Conservation (phyloP, 2,797 vertebrate genomes). For the Philypnodon macrostomus region DNA sequence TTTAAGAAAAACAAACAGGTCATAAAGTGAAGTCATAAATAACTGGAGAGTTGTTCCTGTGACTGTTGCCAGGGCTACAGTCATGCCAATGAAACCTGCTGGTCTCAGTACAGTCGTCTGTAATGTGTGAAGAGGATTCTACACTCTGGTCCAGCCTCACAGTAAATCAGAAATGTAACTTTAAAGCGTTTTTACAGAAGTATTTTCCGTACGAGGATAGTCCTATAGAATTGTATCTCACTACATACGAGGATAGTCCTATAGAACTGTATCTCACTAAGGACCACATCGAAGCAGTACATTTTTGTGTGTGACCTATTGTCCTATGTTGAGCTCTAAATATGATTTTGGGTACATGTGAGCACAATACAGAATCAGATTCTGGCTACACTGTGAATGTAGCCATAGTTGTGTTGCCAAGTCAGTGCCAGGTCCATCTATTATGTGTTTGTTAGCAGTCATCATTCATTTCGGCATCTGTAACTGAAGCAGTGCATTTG, state of each 20-base stretch:
- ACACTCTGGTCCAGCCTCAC: slow-evolving; percentile 18
- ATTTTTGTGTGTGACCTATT: no score
- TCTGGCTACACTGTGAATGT: not conserved
- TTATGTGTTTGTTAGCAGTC: slow-evolving; percentile 37
- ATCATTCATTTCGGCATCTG: slow-evolving; percentile 37
- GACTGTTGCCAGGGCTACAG: slow-evolving; percentile 43
- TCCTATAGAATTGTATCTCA: no score
- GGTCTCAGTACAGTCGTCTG: slow-evolving; percentile 15
- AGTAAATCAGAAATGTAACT: no score
- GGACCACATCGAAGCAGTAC: no score
- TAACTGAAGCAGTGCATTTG: slow-evolving; percentile 55
- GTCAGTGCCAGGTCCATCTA: slow-evolving; percentile 10
- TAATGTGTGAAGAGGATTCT: slow-evolving; percentile 35
- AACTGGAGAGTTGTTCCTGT: slow-evolving; percentile 30
- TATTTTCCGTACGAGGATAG: no score
- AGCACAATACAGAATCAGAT: not conserved
- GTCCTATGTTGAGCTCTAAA: not conserved
- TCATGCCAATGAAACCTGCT: slow-evolving; percentile 44
- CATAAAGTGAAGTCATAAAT: slow-evolving; percentile 40
- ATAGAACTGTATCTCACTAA: no score
- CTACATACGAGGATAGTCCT: no score
- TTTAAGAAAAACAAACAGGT: slow-evolving; percentile 5
- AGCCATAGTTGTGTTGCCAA: slow-evolving; percentile 5
- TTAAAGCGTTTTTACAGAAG: no score
- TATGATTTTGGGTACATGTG: slow-evolving; percentile 1